Evolutionary conservation across 2,113 vertebrate species (phyloP), one percentile per base, ranked within the genome.

Genomic region (Myiozetetes cayanensis): DNA sequence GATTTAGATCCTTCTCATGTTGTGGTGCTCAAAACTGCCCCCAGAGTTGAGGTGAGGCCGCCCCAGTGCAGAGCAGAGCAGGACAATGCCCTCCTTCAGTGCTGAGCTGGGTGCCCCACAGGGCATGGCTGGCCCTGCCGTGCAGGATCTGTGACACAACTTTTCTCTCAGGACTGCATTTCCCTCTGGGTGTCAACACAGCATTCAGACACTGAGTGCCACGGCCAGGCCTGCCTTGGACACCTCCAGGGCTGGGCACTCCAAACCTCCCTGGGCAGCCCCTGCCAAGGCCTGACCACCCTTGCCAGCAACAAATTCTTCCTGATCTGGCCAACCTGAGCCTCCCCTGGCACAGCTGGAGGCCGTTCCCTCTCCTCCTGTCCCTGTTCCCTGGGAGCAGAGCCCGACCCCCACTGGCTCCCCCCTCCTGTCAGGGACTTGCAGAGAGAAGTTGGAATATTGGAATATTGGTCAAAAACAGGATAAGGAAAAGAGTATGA

Each of bases 301-400:
- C 61, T 63, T 63, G 28, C 35, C 61, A 63, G 37, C 5, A 2
- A 7, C 2, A 21, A 63, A 63, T 63, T 43, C 37, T 5, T n/a
- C 3, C 35, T 8, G n/a, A n/a, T 5, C 0, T 39, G 9, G 10
- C 23, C 65, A 5, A 2, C 0, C 14, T 28, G 10, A 39, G 4
- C 52, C 52, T 68, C 6, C 31, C 47, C 56, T 63, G 81, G 58
- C 28, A 18, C 70, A 50, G 49, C 49, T 15, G 24, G 49, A 82
- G 55, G 55, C 55, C 14, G 11, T 82, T 70, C 49, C 55, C 79
- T 66, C 83, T 85, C 2, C 23, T 74, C 70, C 59, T 85, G 70
- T n/a, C 50, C 70, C 59, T 56, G n/a, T n/a, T 39, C 59, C 39
- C 22, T 62, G 66, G 10, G 2, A 85, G 59, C 50, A 75, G 8